A percentile compares a stretch with the other conserved stretches of the same genome.
Evolutionary conservation across 2,888 invertebrate species (phyloP).

Genomic region (Dicyrtomina minuta): DNA sequence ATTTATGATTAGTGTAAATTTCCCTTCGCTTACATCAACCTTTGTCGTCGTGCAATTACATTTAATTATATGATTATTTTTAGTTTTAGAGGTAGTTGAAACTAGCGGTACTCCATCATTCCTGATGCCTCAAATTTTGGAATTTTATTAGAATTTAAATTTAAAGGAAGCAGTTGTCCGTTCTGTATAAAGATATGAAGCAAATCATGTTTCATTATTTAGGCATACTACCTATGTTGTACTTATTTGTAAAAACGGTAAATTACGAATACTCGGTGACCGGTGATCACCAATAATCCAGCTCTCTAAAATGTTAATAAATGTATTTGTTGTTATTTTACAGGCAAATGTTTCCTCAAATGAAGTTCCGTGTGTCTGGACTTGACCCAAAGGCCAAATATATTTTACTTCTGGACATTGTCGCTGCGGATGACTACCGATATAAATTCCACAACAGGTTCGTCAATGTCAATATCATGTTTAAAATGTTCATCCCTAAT

Average conservation of each 20-base stretch:
- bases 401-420: slow-evolving; percentile 97
- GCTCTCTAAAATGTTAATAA: slow-evolving; percentile 17
- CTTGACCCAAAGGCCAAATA: slow-evolving; percentile 99
- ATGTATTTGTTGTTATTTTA: slow-evolving; percentile 7
- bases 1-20: slow-evolving; percentile 24
- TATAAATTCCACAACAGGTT: slow-evolving; percentile 97
- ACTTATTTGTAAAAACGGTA: no score
- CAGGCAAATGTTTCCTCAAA: slow-evolving; percentile 99
- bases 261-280: no score
- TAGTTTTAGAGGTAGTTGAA: no score
- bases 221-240: no score
- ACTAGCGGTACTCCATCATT: no score
- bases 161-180: no score
- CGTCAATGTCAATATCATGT: slow-evolving; percentile 7
- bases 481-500: not conserved
- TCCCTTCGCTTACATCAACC: not conserved
- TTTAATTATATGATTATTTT: slow-evolving; percentile 5
- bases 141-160: no score
- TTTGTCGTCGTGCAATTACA: no score
- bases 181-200: no score
- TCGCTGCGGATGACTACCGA: slow-evolving; percentile 97
- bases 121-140: no score
- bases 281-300: no score
- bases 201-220: no score
- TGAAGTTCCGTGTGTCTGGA: slow-evolving; percentile 97